Percentiles rank a stretch among this genome's conserved stretches.
phyloP scores from a whole-genome alignment of 1,140 invertebrate genomes.

The Vollenhovia emeryi region DNA sequence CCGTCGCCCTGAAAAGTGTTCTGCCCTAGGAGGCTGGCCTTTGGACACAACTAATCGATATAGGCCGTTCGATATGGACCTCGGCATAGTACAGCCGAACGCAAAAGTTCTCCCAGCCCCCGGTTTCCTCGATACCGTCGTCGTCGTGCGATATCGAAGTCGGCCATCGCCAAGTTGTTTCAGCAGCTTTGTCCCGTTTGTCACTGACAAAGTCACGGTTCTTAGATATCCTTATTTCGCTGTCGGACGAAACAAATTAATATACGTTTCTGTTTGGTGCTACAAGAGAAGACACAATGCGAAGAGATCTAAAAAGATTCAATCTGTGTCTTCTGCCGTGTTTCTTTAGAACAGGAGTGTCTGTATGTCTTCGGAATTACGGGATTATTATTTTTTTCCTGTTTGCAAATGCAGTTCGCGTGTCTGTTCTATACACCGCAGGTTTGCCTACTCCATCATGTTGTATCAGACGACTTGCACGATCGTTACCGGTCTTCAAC shows the following conservation, averaged over 20 bases:
- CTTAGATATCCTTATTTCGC: not conserved
- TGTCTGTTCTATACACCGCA: not conserved
- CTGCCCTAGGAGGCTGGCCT: constrained; percentile 70
- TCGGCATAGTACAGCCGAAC: constrained; percentile 61
- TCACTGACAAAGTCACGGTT: constrained; percentile 4
- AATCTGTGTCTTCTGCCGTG: not conserved
- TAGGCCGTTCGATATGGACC: constrained; percentile 72
- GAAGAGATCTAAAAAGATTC: not conserved
- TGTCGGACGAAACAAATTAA: not conserved
- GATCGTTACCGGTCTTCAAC: not conserved
- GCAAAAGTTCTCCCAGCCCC: constrained; percentile 58
- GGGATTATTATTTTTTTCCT: not conserved
- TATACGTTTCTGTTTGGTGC: not conserved
- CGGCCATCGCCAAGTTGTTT: constrained; percentile 47
- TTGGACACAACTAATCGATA: constrained; percentile 74
- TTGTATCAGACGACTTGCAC: not conserved
- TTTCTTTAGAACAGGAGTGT: not conserved
- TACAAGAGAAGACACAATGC: not conserved
- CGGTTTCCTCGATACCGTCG: not conserved
- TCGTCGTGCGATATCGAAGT: constrained; percentile 34
- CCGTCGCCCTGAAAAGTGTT: constrained; percentile 69
- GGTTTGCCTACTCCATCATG: not conserved
- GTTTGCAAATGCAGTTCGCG: not conserved
- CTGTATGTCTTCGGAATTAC: not conserved
- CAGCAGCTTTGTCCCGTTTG: constrained; percentile 20